These are phyloP conservation scores for Loripinus fragilis DNA, from an alignment of 2,888 invertebrate species.

Conservation along the genomic window DNA sequence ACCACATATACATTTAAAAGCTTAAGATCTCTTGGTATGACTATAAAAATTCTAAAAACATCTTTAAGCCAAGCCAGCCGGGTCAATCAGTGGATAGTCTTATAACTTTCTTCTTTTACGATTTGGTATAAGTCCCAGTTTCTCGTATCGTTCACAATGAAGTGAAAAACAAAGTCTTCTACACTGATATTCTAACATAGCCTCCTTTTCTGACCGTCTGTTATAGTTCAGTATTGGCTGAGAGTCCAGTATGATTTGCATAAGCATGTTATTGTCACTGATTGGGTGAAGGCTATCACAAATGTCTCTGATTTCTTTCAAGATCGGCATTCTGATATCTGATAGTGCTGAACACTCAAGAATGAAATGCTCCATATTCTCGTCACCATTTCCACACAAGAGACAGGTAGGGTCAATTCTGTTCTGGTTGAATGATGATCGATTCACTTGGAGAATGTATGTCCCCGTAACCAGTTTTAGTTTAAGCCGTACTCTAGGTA, in stretches of 20 bases:
- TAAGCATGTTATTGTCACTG: background rate
- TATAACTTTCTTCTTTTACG: background rate
- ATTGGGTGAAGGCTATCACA: background rate
- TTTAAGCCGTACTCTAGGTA: background rate
- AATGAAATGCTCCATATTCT: background rate
- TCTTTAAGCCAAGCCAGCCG: background rate
- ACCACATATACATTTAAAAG: background rate
- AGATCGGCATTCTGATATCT: background rate
- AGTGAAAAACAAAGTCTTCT: background rate
- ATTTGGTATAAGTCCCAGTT: background rate
- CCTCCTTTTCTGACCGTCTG: background rate
- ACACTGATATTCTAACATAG: background rate
- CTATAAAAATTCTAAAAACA: background rate
- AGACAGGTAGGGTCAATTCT: background rate
- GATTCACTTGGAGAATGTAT: background rate
- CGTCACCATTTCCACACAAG: background rate
- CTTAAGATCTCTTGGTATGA: background rate
- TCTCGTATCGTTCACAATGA: background rate
- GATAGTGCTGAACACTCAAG: background rate
- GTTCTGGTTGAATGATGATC: background rate
- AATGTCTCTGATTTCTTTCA: background rate
- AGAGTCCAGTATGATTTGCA: background rate
- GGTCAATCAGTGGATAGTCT: background rate
- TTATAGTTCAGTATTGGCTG: background rate
- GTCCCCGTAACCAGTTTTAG: background rate